Percentiles rank a stretch among this genome's conserved stretches.
Conservation (phyloP, 1,140 invertebrate species). For the Saccostrea glomerata region DNA sequence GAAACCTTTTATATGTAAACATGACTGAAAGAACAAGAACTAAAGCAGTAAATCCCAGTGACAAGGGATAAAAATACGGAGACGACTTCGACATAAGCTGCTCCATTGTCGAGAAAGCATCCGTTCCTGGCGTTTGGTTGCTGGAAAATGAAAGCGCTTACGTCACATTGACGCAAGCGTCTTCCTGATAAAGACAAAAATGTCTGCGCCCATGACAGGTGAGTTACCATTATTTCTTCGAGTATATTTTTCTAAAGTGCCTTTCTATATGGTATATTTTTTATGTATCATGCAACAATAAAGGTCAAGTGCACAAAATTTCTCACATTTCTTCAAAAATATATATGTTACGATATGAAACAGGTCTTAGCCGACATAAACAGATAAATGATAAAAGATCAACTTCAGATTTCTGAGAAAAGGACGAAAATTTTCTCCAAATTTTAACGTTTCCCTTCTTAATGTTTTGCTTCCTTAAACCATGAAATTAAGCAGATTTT, state of each 20-base stretch:
- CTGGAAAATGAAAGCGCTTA: background rate
- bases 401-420: too few relatives aligned
- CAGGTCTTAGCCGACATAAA: too few relatives aligned
- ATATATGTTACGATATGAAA: too few relatives aligned
- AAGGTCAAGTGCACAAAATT: too few relatives aligned
- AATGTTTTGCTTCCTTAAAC: too few relatives aligned
- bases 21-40: conserved; percentile 45
- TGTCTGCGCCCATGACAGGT: conserved; percentile 58
- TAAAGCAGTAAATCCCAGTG: conserved; percentile 19
- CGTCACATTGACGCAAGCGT: background rate
- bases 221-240: background rate
- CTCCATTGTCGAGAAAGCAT: conserved; percentile 28
- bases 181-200: conserved; percentile 47
- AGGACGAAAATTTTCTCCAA: too few relatives aligned
- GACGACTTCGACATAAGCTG: conserved; percentile 29
- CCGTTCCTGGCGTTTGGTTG: background rate
- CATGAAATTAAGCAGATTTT: too few relatives aligned
- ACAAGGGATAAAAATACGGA: conserved; percentile 19
- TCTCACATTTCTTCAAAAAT: too few relatives aligned
- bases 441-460: too few relatives aligned
- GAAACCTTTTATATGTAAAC: conserved; percentile 22
- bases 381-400: too few relatives aligned
- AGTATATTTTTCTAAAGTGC: background rate
- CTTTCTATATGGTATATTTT: background rate
- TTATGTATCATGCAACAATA: background rate